Percentiles rank a stretch among this genome's conserved stretches.
phyloP scores from a whole-genome alignment of 2,113 vertebrate species.

The Chaetura pelagica region DNA sequence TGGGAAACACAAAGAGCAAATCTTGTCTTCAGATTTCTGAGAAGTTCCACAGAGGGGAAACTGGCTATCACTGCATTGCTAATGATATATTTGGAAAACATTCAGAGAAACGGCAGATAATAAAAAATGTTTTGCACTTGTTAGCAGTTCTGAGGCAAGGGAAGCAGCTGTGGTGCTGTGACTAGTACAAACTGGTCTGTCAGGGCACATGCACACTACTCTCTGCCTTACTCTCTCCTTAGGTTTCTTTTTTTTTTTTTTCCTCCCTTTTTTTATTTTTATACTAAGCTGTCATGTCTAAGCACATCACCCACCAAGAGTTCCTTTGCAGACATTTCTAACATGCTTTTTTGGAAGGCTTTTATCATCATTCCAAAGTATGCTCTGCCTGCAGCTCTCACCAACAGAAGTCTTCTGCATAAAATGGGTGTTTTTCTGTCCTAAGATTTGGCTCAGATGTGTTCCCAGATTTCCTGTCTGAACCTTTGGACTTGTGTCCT shows the following conservation, averaged over 20 bases:
- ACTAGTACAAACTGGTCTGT: background rate
- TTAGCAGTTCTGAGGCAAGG: background rate
- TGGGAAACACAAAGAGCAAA: background rate
- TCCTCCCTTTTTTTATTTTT: rapidly evolving
- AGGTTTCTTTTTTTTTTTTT: background rate
- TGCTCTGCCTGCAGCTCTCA: background rate
- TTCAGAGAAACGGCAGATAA: background rate
- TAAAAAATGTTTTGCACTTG: background rate
- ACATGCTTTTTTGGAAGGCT: background rate
- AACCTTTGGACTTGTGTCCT: background rate
- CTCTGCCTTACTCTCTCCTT: background rate
- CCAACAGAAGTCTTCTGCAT: background rate
- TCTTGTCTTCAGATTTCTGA: background rate
- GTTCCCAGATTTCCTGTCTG: background rate
- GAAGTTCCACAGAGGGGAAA: background rate
- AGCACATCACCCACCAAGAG: background rate
- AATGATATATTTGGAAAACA: background rate
- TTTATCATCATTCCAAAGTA: background rate
- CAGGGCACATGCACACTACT: background rate
- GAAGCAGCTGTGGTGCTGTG: background rate
- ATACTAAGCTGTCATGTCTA: background rate
- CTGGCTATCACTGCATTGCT: background rate
- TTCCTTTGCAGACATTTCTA: background rate
- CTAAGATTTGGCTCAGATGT: background rate
- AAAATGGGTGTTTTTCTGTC: background rate